Conservation (phyloP, 2,797 vertebrate genomes). For the Mallotus villosus region DNA sequence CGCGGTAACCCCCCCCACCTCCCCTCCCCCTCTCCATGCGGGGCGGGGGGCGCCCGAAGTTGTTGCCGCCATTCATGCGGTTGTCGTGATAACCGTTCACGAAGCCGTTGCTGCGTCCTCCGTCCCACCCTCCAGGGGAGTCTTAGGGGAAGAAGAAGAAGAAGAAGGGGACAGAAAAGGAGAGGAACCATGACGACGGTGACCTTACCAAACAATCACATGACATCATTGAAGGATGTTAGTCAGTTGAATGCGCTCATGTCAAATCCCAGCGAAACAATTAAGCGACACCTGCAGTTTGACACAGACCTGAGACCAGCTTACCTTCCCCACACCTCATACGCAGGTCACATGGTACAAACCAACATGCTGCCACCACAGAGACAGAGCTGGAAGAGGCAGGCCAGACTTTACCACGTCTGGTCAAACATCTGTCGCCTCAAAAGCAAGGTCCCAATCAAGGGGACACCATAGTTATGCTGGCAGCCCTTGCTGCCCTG, state of each 20-base stretch:
- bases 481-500: not conserved
- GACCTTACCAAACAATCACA: too few relatives aligned
- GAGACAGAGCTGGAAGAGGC: not conserved
- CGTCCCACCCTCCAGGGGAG: conserved; percentile 69
- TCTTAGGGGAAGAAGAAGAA: conserved; percentile 49
- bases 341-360: not conserved
- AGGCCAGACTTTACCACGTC: not conserved
- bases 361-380: not conserved
- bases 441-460: not conserved
- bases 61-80: conserved; percentile 71
- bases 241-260: too few relatives aligned
- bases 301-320: not conserved
- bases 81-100: conserved; percentile 80
- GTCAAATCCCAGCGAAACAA: too few relatives aligned
- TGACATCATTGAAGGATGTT: too few relatives aligned
- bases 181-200: too few relatives aligned
- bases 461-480: not conserved
- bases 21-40: conserved; percentile 77
- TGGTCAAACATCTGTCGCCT: not conserved
- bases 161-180: not conserved
- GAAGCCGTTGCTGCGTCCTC: conserved; percentile 72
- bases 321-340: too few relatives aligned
- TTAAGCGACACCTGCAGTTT: too few relatives aligned
- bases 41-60: conserved; percentile 69
- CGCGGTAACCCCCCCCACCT: conserved; percentile 68